phyloP scores from a whole-genome alignment of 2,113 vertebrate genomes.

The Chaetodon auriga region DNA sequence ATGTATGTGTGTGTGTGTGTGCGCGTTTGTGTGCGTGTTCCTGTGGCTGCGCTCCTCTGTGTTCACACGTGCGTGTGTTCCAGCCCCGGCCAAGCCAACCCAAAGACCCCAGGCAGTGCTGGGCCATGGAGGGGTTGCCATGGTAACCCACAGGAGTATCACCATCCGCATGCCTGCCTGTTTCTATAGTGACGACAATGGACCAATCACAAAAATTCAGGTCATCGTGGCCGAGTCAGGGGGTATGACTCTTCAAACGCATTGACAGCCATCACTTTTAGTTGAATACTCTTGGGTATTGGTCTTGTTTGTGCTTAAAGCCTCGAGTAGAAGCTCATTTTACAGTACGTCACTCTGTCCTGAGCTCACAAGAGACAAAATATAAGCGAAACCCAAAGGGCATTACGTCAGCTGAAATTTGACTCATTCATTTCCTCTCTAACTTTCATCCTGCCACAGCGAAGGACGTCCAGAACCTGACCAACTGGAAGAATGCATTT shows the following conservation, averaged over 20 bases:
- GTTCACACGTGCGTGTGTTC: constrained; percentile 58
- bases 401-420: constrained; percentile 26
- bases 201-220: constrained; percentile 94
- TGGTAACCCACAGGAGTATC: constrained; percentile 92
- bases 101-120: constrained; percentile 88
- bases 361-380: constrained; percentile 21
- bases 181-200: constrained; percentile 95
- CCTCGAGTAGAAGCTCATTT: constrained; percentile 21
- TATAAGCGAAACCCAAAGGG: constrained; percentile 27
- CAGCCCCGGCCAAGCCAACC: constrained; percentile 89
- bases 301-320: constrained; percentile 18
- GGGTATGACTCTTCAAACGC: constrained; percentile 85
- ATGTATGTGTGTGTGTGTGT: constrained; percentile 13
- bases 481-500: constrained; percentile 93
- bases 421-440: constrained; percentile 21
- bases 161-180: constrained; percentile 93
- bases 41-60: neutral
- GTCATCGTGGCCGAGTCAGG: constrained; percentile 93
- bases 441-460: constrained; percentile 79
- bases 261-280: constrained; percentile 60
- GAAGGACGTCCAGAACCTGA: constrained; percentile 90
- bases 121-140: constrained; percentile 86
- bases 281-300: constrained; percentile 38
- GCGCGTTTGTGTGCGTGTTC: constrained; percentile 36
- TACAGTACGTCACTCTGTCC: constrained; percentile 32